Evolutionary conservation across 2,113 vertebrate species (phyloP), one percentile per base, ranked within the genome.

Genomic region (Tachysurus fulvidraco): DNA sequence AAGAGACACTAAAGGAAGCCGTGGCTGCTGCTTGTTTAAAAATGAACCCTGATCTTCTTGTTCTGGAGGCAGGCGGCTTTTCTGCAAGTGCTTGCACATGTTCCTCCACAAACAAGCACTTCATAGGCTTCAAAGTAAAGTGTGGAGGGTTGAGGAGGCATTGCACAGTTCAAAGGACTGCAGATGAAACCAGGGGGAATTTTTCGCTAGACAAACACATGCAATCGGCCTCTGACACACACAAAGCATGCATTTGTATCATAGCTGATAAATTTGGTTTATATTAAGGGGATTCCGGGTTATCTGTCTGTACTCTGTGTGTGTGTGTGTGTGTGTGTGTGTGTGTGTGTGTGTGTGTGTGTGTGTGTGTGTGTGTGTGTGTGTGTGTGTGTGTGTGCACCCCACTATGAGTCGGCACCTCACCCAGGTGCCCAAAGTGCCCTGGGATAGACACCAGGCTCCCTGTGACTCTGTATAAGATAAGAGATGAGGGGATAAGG

Each of bases 81-180:
- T 87, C 76, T 67, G 76, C 69, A 74, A 69, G 76, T 83, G 82
- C 87, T 88, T 90, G 87, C 83, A 88, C 67, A 85, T 90, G 83
- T 84, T 73, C 79, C 87, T 80, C 85, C 73, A 88, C 89, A 85
- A 88, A 88, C 87, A 87, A 87, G 74, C 89, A 88, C 87, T 90
- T 87, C 89, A 87, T 88, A 67, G 52, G 83, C 85, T 87, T 90
- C 89, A 90, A 88, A 88, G 85, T 85, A 87, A 83, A 81, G 83
- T 7, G 44, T 59, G 46, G 87, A 85, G 85, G 84, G 69, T 28
- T 54, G 50, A 30, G 28, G 73, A 83, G 55, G 57, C 73, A 46
- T 54, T 62, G 71, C 36, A 19, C 64, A 69, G 89, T 88, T 90
- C 85, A 90, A 87, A 90, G 87, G 78, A 82, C 71, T 71, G 73